Conservation (phyloP, 2,113 vertebrate genomes). For the Nerophis lumbriciformis region DNA sequence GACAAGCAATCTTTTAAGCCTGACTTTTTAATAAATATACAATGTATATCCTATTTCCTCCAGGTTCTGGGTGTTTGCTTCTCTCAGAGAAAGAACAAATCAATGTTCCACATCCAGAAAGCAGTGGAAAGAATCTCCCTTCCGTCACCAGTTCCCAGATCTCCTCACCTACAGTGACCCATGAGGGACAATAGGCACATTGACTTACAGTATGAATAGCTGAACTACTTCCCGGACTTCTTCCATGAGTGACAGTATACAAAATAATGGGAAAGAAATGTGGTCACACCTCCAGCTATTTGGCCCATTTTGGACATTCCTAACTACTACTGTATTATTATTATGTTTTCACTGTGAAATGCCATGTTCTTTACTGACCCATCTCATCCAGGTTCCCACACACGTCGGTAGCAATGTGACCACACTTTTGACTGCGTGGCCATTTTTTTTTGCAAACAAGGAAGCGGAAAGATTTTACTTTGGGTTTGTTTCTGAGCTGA, state of each 20-base stretch:
- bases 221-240: conserved; percentile 25
- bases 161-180: conserved; percentile 41
- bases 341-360: neutral
- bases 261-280: conserved; percentile 19
- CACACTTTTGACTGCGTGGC: neutral
- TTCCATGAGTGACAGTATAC: conserved; percentile 28
- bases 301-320: neutral
- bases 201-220: conserved; percentile 33
- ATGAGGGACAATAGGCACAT: conserved; percentile 48
- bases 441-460: too few species aligned
- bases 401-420: neutral
- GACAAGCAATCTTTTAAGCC: conserved; percentile 2
- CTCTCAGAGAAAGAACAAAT: conserved; percentile 7
- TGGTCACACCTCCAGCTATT: conserved; percentile 12
- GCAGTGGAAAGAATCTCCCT: conserved; percentile 35
- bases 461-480: too few species aligned
- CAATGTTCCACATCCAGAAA: conserved; percentile 16
- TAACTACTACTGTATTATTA: too few species aligned
- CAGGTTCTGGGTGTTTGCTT: neutral
- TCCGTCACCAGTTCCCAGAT: conserved; percentile 38
- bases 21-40: neutral
- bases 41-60: conserved; percentile 9
- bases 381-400: neutral
- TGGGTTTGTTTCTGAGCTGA: too few species aligned
- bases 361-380: neutral